Evolutionary conservation across 1,140 invertebrate genomes (phyloP), one percentile per base, ranked within the genome.

Genomic region (Wasmannia auropunctata): DNA sequence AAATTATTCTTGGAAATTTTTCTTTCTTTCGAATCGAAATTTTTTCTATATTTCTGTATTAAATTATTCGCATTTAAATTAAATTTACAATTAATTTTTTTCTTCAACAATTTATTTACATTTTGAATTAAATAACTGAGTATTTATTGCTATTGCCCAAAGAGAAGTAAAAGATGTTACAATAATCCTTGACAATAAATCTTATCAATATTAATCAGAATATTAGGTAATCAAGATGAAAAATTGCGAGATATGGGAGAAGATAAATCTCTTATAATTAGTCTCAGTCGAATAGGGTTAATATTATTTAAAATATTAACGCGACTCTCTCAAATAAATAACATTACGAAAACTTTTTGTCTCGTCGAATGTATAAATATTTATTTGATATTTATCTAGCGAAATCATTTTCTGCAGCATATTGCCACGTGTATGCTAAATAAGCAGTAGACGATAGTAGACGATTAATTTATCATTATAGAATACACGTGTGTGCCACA

Each of bases 41-140:
- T 31, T 70, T 2, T 31, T n/a, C n/a, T 28, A 7, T 28, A 46
- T 31, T n/a, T 28, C 0, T 51, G 28, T 56, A 37, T 37, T 56
- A 56, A 74, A 69, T 74, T 34, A 40, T 40, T 75, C n/a, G 25
- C 70, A 34, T 72, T 72, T 37, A n/a, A 72, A 6, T 75, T 25
- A 34, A 58, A 56, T 56, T 22, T 37, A 31, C 58, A 16, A 31
- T 31, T 22, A 72, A 72, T 0, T 31, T 22, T 7, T 7, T 40
- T 51, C 7, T 19, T 46, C 16, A 46, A n/a, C n/a, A n/a, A n/a
- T n/a, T n/a, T 46, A 5, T 28, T 58, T 0, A 25, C 34, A 37
- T 28, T 28, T 31, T 25, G 6, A 40, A 14, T 28, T 56, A 2
- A 28, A 43, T 37, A 22, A 74, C 56, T 56, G 19, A 70, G 37